phyloP scores from a whole-genome alignment of 2,888 invertebrate genomes.

The Notodonta ziczac region DNA sequence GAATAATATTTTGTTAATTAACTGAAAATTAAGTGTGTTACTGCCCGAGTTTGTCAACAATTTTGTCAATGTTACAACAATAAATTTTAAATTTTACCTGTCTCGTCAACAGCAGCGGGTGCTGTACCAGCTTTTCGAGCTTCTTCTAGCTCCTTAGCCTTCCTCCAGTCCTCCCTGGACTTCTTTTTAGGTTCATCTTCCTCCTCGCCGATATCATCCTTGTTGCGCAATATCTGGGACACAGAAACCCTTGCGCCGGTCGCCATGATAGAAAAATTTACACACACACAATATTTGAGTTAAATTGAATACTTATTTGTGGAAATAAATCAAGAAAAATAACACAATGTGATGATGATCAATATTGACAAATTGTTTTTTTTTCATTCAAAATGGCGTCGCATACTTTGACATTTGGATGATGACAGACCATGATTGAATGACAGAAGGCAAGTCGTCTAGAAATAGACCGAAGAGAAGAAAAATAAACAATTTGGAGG shows the following conservation, averaged over 20 bases:
- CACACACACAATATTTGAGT: neutral
- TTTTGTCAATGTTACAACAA: neutral
- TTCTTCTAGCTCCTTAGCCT: conserved; percentile 99
- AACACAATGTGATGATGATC: neutral
- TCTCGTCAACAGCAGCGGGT: conserved; percentile 94
- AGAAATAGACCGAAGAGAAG: conserved; percentile 9
- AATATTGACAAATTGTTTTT: conserved; percentile 3
- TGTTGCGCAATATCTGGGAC: conserved; percentile 89
- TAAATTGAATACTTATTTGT: neutral
- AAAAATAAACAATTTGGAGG: no score
- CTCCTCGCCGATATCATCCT: conserved; percentile 83
- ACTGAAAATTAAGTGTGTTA: neutral
- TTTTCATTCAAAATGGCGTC: conserved; percentile 32
- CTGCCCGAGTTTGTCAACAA: neutral
- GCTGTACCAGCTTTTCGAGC: conserved; percentile 98
- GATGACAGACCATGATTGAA: neutral
- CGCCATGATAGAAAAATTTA: conserved; percentile 54
- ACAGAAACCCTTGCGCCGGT: conserved; percentile 82
- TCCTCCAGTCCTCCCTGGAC: conserved; percentile 97
- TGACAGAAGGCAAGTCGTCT: conserved; percentile 16
- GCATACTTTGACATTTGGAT: neutral
- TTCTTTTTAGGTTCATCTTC: conserved; percentile 93
- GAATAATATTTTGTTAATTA: neutral
- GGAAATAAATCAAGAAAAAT: neutral
- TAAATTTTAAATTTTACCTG: conserved; percentile 66